A percentile compares a stretch with the other conserved stretches of the same genome.
These are phyloP conservation scores for Connochaetes taurinus DNA, from an alignment of 2,113 vertebrate species.

Conservation along the genomic window DNA sequence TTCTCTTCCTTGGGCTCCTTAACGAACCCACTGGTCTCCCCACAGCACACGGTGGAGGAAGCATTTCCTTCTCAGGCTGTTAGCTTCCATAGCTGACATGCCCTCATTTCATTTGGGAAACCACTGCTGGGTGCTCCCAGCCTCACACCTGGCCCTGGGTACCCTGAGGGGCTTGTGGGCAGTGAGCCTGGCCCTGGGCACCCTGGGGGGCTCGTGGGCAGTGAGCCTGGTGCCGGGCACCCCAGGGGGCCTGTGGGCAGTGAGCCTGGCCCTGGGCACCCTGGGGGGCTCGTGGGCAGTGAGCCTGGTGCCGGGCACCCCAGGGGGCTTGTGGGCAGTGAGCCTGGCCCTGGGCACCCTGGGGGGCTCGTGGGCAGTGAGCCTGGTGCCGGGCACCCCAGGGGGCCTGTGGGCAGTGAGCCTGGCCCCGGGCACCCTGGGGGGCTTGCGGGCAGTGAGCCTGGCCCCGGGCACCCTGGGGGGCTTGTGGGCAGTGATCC, in stretches of 20 bases:
- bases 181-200: accelerated
- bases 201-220: accelerated
- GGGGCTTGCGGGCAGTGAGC: no score
- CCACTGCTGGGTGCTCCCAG: not conserved
- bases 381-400: not conserved
- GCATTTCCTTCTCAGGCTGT: not conserved
- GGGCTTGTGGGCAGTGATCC: no score
- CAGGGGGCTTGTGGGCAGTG: accelerated
- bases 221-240: no score
- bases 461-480: accelerated
- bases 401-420: no score
- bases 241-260: no score
- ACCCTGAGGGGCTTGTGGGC: not conserved
- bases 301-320: accelerated
- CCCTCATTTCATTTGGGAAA: not conserved
- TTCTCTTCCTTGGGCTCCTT: not conserved
- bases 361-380: not conserved
- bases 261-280: not conserved
- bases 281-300: no score
- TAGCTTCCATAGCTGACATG: not conserved
- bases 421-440: accelerated
- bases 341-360: accelerated
- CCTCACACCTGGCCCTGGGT: no score
- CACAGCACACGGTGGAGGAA: accelerated
- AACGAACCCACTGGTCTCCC: not conserved